phyloP scores from a whole-genome alignment of 2,888 invertebrate genomes.

The Opisthograptis luteolata region DNA sequence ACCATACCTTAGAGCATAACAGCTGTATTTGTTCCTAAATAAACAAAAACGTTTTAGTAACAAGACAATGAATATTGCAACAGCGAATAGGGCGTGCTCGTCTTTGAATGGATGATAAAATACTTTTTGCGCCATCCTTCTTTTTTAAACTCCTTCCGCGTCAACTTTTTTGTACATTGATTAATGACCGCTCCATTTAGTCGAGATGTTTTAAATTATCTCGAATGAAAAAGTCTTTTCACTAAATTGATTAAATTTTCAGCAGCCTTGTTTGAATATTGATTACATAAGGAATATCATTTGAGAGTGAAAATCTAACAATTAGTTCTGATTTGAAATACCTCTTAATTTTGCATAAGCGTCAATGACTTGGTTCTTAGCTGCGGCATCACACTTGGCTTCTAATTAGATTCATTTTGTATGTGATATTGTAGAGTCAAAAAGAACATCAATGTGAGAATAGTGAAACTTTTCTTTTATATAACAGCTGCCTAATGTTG shows the following conservation, averaged over 20 bases:
- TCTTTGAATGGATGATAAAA: conserved; percentile 52
- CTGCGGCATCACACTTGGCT: conserved; percentile 15
- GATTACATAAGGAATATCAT: conserved; percentile 9
- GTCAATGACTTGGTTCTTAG: conserved; percentile 8
- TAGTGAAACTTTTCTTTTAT: conserved; percentile 4
- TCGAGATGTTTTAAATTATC: conserved; percentile 50
- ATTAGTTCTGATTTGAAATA: conserved; percentile 21
- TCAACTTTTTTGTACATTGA: conserved; percentile 63
- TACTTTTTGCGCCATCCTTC: conserved; percentile 58
- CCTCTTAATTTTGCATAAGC: conserved; percentile 30
- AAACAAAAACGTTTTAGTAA: conserved; percentile 41
- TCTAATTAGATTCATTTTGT: conserved; percentile 30
- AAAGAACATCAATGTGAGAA: conserved; percentile 13
- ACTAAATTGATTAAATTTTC: conserved; percentile 51
- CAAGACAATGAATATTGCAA: conserved; percentile 44
- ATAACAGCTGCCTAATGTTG: conserved; percentile 1
- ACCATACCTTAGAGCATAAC: neutral
- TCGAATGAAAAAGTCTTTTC: conserved; percentile 48
- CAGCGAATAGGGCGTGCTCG: conserved; percentile 50
- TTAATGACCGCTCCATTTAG: conserved; percentile 61
- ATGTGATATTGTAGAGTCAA: conserved; percentile 2
- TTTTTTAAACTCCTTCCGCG: conserved; percentile 60
- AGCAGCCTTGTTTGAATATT: conserved; percentile 31
- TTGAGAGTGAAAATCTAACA: conserved; percentile 1
- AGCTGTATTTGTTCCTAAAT: conserved; percentile 33